Percentiles rank a stretch among this genome's conserved stretches.
These are phyloP conservation scores for Illadopsis cleaveri DNA, from an alignment of 2,113 vertebrate species.

Conservation along the genomic window DNA sequence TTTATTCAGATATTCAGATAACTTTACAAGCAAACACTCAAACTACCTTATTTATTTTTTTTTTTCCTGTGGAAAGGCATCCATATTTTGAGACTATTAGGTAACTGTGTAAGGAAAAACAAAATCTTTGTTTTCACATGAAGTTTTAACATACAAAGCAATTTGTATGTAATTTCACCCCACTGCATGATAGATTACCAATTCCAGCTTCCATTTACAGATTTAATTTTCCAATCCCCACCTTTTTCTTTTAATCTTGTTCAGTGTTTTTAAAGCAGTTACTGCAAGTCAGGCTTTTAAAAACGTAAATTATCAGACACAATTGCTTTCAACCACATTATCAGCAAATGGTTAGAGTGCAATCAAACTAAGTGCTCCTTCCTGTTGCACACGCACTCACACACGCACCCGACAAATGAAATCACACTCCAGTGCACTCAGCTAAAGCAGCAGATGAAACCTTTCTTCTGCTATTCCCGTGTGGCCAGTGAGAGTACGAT, in stretches of 20 bases:
- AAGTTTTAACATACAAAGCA: not conserved
- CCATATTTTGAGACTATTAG: not conserved
- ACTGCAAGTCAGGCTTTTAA: slow-evolving; percentile 34
- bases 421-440: not conserved
- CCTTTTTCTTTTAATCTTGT: not conserved
- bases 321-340: slow-evolving; percentile 42
- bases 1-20: not conserved
- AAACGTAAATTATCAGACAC: slow-evolving; percentile 24
- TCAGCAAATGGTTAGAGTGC: slow-evolving; percentile 29
- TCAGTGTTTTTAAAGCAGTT: slow-evolving; percentile 33
- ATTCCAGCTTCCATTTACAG: not conserved
- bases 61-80: not conserved
- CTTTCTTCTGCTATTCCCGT: not conserved
- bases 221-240: not conserved
- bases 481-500: not conserved
- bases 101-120: not conserved
- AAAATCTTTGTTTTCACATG: not conserved
- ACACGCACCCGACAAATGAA: not conserved
- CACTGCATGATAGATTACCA: not conserved
- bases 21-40: not conserved
- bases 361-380: slow-evolving; percentile 61
- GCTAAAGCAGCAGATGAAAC: not conserved
- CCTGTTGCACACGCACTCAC: not conserved
- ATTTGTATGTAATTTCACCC: not conserved
- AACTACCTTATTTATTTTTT: not conserved